Evolutionary conservation across 2,888 invertebrate species (phyloP).

Genomic region (Colostygia pectinataria): DNA sequence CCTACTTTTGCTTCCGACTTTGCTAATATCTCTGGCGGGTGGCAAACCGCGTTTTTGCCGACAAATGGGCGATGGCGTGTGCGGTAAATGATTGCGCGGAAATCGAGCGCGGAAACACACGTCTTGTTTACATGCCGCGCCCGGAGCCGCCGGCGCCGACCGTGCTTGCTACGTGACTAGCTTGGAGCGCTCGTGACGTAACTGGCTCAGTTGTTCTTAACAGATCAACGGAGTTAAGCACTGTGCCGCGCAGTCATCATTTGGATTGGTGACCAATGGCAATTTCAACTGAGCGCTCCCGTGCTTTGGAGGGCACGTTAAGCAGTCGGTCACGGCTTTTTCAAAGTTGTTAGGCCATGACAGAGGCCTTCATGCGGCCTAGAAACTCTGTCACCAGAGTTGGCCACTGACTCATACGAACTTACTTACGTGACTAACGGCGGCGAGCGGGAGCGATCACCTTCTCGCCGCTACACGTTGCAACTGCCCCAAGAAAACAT

Average conservation of each 20-base stretch:
- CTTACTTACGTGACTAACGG: conserved; percentile 25
- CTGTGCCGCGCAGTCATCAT: too few relatives aligned
- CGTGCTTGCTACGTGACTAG: background rate
- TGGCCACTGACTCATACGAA: too few relatives aligned
- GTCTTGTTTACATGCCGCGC: conserved; percentile 31
- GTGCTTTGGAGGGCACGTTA: too few relatives aligned
- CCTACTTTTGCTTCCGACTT: conserved; percentile 1
- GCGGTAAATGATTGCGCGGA: conserved; percentile 48
- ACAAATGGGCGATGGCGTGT: conserved; percentile 44
- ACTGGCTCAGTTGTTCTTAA: too few relatives aligned
- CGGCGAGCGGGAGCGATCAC: conserved; percentile 18
- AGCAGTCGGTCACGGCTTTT: too few relatives aligned
- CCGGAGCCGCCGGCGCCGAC: background rate
- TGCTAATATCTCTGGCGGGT: conserved; percentile 3
- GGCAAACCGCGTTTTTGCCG: conserved; percentile 28
- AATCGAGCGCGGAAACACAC: conserved; percentile 41
- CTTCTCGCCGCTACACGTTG: conserved; percentile 1
- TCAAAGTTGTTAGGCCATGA: too few relatives aligned
- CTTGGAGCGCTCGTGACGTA: background rate
- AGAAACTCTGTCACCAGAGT: too few relatives aligned
- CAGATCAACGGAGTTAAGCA: too few relatives aligned
- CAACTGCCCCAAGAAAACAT: background rate
- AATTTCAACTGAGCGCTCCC: too few relatives aligned
- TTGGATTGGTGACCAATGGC: too few relatives aligned
- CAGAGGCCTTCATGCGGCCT: too few relatives aligned